Percentiles rank a stretch among this genome's conserved stretches.
Evolutionary conservation across 2,888 invertebrate genomes (phyloP).

Genomic region (Empis stercorea): DNA sequence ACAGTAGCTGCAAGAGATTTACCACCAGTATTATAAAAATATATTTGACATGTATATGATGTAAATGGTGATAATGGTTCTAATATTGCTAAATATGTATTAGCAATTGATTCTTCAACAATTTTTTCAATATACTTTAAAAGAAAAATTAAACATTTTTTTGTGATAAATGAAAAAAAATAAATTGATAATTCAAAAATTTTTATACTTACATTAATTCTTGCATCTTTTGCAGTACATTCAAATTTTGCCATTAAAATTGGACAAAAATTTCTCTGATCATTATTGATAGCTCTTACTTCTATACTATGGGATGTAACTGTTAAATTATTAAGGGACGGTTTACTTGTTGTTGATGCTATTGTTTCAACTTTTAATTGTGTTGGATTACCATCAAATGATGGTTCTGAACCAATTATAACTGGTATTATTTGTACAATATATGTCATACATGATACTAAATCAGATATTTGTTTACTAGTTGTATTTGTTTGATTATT

Average conservation of each 20-base stretch:
- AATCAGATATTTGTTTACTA: slow-evolving; percentile 15
- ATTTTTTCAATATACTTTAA: slow-evolving; percentile 21
- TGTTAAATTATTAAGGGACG: slow-evolving; percentile 15
- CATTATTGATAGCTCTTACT: slow-evolving; percentile 22
- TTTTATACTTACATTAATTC: slow-evolving; percentile 3
- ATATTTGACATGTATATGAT: slow-evolving; percentile 22
- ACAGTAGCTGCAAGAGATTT: slow-evolving; percentile 17
- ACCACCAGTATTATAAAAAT: slow-evolving; percentile 28
- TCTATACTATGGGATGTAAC: slow-evolving; percentile 21
- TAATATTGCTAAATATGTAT: slow-evolving; percentile 23
- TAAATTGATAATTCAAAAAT: neutral
- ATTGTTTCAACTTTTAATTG: slow-evolving; percentile 22
- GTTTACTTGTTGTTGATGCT: slow-evolving; percentile 17
- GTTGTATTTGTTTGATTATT: slow-evolving; percentile 17
- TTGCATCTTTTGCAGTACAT: slow-evolving; percentile 16
- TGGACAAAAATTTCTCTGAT: slow-evolving; percentile 26
- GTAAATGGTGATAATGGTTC: slow-evolving; percentile 27
- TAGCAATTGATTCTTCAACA: slow-evolving; percentile 22
- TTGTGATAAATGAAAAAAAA: neutral
- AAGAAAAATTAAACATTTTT: neutral
- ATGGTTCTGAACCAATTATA: too few species aligned
- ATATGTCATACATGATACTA: slow-evolving; percentile 28
- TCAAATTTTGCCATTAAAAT: slow-evolving; percentile 26
- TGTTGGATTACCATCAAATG: slow-evolving; percentile 20
- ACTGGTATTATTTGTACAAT: slow-evolving; percentile 27